phyloP scores from a whole-genome alignment of 2,113 vertebrate species.

The Sakesphorus luctuosus region DNA sequence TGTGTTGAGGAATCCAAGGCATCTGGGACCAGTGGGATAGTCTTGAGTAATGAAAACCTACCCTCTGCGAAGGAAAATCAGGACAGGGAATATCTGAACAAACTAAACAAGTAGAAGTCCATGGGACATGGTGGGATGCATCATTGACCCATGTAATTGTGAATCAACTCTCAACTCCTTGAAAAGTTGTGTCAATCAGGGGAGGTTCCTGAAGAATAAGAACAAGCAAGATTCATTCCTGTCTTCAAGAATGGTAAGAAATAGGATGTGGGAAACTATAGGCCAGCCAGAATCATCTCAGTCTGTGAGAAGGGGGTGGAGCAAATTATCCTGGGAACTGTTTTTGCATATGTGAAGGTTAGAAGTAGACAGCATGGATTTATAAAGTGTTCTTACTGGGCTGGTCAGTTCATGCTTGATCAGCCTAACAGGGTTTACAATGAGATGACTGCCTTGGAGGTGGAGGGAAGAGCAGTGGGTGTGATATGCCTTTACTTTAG shows the following conservation, averaged over 20 bases:
- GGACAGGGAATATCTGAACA: not conserved
- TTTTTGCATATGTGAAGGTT: not conserved
- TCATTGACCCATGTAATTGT: not conserved
- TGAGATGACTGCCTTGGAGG: not conserved
- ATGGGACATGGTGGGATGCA: not conserved
- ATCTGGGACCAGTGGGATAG: not conserved
- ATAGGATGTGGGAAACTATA: not conserved
- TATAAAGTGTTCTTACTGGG: not conserved
- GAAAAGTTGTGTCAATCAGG: not conserved
- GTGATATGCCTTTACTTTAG: not conserved
- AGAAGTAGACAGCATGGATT: not conserved
- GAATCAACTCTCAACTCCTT: not conserved
- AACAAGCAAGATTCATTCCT: not conserved
- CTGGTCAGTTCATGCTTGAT: not conserved
- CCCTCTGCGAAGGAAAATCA: not conserved
- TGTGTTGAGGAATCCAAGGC: not conserved
- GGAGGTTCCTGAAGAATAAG: not conserved
- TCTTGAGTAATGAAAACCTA: not conserved
- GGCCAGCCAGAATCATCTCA: not conserved
- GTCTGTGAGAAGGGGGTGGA: not conserved
- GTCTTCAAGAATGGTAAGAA: not conserved
- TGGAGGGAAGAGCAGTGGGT: not conserved
- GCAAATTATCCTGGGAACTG: not conserved
- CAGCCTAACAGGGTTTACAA: not conserved
- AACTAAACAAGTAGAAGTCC: fast-evolving